Conservation (phyloP, 2,113 vertebrate species). For the Dryoscopus gambensis region DNA sequence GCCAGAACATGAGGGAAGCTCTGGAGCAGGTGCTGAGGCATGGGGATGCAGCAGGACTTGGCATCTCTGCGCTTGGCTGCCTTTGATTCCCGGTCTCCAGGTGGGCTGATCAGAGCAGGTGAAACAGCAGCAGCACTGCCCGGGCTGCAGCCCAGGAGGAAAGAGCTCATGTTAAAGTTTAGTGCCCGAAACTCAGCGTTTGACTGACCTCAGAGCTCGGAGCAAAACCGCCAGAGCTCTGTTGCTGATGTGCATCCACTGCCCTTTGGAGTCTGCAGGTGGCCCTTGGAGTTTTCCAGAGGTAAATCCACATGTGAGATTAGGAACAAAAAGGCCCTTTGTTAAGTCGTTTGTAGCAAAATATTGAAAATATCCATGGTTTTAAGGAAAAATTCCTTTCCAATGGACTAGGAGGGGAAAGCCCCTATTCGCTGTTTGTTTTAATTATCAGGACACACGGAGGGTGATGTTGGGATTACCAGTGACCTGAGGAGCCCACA, state of each 20-base stretch:
- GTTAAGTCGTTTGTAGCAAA: background rate
- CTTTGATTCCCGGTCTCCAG: background rate
- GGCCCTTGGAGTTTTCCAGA: background rate
- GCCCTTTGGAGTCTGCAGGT: rapidly evolving
- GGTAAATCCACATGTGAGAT: background rate
- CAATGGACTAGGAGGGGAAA: background rate
- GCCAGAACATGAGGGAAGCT: background rate
- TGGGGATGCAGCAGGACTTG: background rate
- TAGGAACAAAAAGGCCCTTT: background rate
- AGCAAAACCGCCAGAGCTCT: background rate
- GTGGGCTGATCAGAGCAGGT: background rate
- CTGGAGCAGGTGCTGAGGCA: background rate
- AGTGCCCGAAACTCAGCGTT: background rate
- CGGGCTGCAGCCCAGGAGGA: background rate
- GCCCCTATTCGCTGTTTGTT: background rate
- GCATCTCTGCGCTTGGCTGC: rapidly evolving
- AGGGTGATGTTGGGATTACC: background rate
- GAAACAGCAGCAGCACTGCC: background rate
- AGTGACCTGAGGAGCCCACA: background rate
- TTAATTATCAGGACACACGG: rapidly evolving
- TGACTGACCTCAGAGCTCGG: rapidly evolving
- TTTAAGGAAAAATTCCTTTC: background rate
- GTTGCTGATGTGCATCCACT: background rate
- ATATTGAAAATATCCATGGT: background rate
- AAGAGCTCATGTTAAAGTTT: background rate